Base-by-base conservation (phyloP, 2,113 vertebrate species). In the Dasyurus viverrinus region DNA sequence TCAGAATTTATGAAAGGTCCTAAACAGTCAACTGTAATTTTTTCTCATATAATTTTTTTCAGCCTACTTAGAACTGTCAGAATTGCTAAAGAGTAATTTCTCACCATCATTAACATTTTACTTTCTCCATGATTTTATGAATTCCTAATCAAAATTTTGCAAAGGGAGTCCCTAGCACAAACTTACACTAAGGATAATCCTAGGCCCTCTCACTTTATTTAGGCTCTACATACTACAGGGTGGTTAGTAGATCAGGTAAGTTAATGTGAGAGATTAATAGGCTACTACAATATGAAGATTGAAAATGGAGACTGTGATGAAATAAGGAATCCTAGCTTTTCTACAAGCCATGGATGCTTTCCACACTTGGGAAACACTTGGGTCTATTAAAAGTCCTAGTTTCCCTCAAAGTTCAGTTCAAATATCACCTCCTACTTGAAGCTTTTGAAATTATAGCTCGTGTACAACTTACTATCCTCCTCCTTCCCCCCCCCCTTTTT, bases 1-100 rank as follows among this genome's bases (percentile, higher is more conserved):
- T 25, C 30, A 90, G 57, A 91, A 90, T 53, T 93, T 90, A 55
- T 0, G 0, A 94, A 95, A 89, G 95, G 42, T 16, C 53, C 92
- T n/a, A 25, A 55, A 53, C 60, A 27, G 89, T 93, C n/a, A 25
- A 48, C 27, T 27, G 52, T 8, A 3, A 1, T 47, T 53, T 92
- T 53, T 76, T 55, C 89, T 46, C 27, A 55, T 90, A 30, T 54
- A 50, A 2, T 2, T 19, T 3, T 52, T 46, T 89, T 93, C 55
- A 46, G 9, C 48, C 5, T 42, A 2, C 57, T 46, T 84, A n/a
- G n/a, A 42, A 47, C 50, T 93, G 89, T 53, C 60, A 2, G 46
- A 36, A 42, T 26, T 50, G 50, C 89, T 52, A 47, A 48, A 90
- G 89, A 52, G 89, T 30, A 90, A 19, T 84, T 84, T 42, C 16